These are phyloP conservation scores for Schizaphis graminum DNA, from an alignment of 2,888 invertebrate genomes.

Conservation along the genomic window DNA sequence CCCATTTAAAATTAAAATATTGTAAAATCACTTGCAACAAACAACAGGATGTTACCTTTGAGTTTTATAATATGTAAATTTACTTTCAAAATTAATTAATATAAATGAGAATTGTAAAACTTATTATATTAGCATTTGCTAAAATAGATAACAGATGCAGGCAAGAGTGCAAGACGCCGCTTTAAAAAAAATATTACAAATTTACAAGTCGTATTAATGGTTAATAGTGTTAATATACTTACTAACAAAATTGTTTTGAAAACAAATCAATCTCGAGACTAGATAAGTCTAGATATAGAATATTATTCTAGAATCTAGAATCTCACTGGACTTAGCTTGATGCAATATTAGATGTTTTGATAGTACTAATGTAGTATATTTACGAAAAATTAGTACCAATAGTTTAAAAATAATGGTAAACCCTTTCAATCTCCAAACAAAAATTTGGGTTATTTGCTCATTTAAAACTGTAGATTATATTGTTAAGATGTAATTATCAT, in stretches of 20 bases:
- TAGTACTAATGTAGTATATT: too few species aligned
- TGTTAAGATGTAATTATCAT: background rate
- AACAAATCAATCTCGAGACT: background rate
- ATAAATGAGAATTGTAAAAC: background rate
- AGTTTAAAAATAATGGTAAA: background rate
- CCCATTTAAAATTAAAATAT: background rate
- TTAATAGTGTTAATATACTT: background rate
- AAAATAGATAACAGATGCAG: background rate
- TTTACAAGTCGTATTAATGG: background rate
- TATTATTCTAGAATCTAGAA: too few species aligned
- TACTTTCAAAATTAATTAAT: background rate
- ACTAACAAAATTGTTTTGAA: background rate
- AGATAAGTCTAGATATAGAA: background rate
- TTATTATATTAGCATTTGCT: background rate
- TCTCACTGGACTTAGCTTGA: background rate
- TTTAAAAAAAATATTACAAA: background rate
- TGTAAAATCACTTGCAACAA: background rate
- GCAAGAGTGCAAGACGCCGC: background rate
- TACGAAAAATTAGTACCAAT: background rate
- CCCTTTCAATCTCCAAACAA: background rate
- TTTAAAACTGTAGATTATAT: too few species aligned
- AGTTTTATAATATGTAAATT: background rate
- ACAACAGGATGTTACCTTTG: background rate
- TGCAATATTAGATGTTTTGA: background rate
- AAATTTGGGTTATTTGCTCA: background rate